Base-by-base conservation (phyloP, 2,888 invertebrate genomes). In the Clunio marinus region DNA sequence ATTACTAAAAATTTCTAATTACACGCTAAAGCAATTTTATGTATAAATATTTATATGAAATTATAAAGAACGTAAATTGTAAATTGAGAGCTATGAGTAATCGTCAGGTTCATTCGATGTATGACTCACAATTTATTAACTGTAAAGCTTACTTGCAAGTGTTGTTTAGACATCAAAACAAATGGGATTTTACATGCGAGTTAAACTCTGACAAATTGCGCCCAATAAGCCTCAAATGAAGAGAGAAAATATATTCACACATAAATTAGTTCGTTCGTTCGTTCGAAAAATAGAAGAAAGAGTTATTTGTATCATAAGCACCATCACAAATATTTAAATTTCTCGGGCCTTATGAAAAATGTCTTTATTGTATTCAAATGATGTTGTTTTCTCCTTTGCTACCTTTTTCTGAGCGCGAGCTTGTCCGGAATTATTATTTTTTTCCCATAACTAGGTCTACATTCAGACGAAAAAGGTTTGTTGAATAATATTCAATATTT, bases 291-390 rank as follows among this genome's bases (percentile, higher is more conserved):
- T 20, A 37, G 22, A 37, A 62, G 37, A 37, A 65, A 27, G 37
- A 62, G 37, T 46, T 65, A 65, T 25, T 28, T 46, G 46, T 41
- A 65, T 24, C 63, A 46, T 46, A 37, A 35, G 45, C 63, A 22
- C 63, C 15, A 37, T 37, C 41, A 22, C 27, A 25, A 57, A 57
- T 59, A 32, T 59, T 17, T 59, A 17, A 35, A 20, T 28, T 35
- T 24, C 57, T 10, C 25, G 57, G 8, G 57, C 57, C 3, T 37
- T 32, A 55, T 66, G 66, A 66, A 51, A 66, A 66, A 66, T 66
- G 66, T 66, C 66, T 66, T 66, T 32, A 66, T 66, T 66, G 66
- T 66, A 66, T 66, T 66, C 66, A 66, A 66, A 66, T 66, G 51
- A 51, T 51, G 17, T 51, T 17, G 51, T 51, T 13, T 65, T 45